A percentile compares a stretch with the other conserved stretches of the same genome.
Evolutionary conservation across 2,888 invertebrate genomes (phyloP).

Genomic region (Scaeva pyrastri): DNA sequence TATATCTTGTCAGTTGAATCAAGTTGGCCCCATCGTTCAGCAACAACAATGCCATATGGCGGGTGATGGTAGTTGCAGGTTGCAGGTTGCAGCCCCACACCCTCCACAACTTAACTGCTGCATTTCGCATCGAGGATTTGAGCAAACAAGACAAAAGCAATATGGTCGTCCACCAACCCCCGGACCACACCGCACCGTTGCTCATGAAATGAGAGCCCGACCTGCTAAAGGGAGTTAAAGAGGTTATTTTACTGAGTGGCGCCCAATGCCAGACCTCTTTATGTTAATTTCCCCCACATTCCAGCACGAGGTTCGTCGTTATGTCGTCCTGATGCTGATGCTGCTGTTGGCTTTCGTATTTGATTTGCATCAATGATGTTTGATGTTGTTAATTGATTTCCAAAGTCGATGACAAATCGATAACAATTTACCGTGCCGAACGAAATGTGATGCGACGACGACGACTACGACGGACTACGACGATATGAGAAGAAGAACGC

Average conservation of each 20-base stretch:
- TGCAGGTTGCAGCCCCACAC: neutral
- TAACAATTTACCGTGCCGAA: conserved; percentile 64
- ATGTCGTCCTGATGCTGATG: neutral
- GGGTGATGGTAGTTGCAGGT: neutral
- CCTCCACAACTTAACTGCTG: conserved; percentile 32
- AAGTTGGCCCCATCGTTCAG: neutral
- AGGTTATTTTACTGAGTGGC: conserved; percentile 35
- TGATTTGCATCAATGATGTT: conserved; percentile 79
- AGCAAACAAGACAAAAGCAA: conserved; percentile 71
- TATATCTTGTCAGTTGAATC: conserved; percentile 70
- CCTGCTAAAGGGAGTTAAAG: neutral
- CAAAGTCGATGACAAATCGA: conserved; percentile 80
- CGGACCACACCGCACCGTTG: neutral
- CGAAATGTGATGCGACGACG: neutral
- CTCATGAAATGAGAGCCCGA: neutral
- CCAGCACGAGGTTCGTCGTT: conserved; percentile 29
- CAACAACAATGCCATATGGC: neutral
- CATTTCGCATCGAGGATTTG: conserved; percentile 66
- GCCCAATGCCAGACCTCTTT: conserved; percentile 56
- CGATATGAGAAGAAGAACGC: conserved; percentile 2
- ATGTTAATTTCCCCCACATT: conserved; percentile 70
- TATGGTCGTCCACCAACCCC: conserved; percentile 48
- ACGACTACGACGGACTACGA: conserved; percentile 1
- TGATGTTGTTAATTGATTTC: conserved; percentile 84
- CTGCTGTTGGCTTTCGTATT: conserved; percentile 58